Evolutionary conservation across 2,797 vertebrate species (phyloP), one percentile per base, ranked within the genome.

Genomic region (Micrastur ruficollis): DNA sequence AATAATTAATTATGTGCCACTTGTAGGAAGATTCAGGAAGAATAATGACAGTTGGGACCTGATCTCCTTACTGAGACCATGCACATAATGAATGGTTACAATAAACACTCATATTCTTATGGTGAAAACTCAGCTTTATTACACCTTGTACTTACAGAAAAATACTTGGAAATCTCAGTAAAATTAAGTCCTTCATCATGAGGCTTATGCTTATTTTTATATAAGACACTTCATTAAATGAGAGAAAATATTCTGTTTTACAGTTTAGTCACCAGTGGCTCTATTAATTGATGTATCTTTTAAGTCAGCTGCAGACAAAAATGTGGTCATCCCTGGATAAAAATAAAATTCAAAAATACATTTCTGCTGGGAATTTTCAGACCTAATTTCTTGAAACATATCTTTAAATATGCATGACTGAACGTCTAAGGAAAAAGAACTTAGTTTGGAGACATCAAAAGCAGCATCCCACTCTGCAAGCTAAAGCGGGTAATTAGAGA

Each of bases 391-490:
- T 88, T 50, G 68, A 94, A 96, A 88, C 1, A 2, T 32, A 79
- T 42, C 42, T 83, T 96, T 96, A 95, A 95, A 93, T 95, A 95
- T 86, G 82, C 82, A 93, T 95, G 93, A 68, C 55, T 86, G 90
- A 94, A 73, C 1, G 10, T 95, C 65, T 90, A 53, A 79, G 65
- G 62, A 79, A 91, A 86, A 91, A 86, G 87, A 91, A 91, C 65
- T 86, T 61, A 40, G 38, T 85, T 40, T 58, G 62, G 50, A 93
- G 88, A 83, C 81, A 84, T 91, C 81, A 90, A 90, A 95, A 94
- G 84, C 25, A 1, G 80, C 87, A 88, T 91, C 56, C 68, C 38
- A 18, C 70, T 78, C 79, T 86, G 46, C 61, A 68, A 83, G 67
- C 55, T 61, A 42, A 81, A 80, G 56, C 8, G 2, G 0, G 2